Percentiles rank a stretch among this genome's conserved stretches.
Conservation (phyloP, 37 sponge, comb jelly and placozoan species). For the Halisarca cf. caerulea region DNA sequence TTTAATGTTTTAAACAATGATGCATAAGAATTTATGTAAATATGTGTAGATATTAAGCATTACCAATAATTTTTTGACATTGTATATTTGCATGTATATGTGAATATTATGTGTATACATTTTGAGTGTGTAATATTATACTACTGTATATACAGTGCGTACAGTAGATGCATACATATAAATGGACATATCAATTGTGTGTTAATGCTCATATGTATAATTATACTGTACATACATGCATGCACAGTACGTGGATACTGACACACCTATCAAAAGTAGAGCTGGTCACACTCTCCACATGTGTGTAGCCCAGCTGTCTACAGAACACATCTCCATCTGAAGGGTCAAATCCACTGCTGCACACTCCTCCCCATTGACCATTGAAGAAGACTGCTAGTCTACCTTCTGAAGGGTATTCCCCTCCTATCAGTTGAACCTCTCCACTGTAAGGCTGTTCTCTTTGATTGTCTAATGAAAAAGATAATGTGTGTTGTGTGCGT, state of each 20-base stretch:
- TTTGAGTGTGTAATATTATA: not conserved
- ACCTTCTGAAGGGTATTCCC: not conserved
- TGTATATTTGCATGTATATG: too few relatives aligned
- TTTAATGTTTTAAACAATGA: too few relatives aligned
- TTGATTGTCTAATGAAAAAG: not conserved
- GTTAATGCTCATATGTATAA: not conserved
- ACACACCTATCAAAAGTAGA: not conserved
- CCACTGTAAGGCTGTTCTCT: conserved; percentile 18
- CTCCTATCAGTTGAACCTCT: not conserved
- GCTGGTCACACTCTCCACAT: not conserved
- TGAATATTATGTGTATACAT: too few relatives aligned
- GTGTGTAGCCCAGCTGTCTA: conserved; percentile 1
- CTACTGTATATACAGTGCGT: too few relatives aligned
- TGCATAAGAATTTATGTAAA: too few relatives aligned
- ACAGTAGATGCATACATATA: too few relatives aligned
- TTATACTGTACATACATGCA: not conserved
- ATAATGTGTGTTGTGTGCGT: not conserved
- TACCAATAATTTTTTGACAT: too few relatives aligned
- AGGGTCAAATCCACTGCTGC: not conserved
- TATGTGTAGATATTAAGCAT: not conserved
- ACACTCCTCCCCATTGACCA: conserved; percentile 24
- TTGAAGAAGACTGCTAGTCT: conserved; percentile 12
- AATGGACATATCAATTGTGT: too few relatives aligned
- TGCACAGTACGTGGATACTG: not conserved
- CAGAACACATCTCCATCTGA: not conserved